Evolutionary conservation across 2,113 vertebrate species (phyloP).

Genomic region (Aleadryas rufinucha): DNA sequence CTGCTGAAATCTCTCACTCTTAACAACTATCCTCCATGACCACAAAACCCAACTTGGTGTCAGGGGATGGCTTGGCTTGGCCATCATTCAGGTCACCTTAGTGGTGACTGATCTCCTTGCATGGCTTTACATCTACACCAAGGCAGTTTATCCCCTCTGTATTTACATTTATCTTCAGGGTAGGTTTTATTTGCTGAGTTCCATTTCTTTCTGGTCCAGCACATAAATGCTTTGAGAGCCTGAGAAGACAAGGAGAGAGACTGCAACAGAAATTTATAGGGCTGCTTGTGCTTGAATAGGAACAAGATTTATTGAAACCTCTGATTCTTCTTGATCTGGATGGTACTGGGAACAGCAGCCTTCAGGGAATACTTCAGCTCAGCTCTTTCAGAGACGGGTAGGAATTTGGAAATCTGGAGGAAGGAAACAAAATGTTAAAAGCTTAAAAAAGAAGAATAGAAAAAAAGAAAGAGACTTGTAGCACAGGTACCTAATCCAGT

Average conservation of each 20-base stretch:
- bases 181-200: neutral
- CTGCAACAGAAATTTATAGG: neutral
- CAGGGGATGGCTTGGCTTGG: neutral
- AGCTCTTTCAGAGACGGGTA: neutral
- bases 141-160: neutral
- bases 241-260: neutral
- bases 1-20: neutral
- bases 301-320: neutral
- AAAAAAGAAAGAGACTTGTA: neutral
- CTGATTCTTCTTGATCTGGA: neutral
- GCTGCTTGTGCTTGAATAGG: fast-evolving
- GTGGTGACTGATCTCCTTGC: neutral
- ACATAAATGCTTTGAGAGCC: neutral
- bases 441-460: neutral
- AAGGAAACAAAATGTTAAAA: neutral
- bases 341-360: neutral
- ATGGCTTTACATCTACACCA: neutral
- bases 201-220: neutral
- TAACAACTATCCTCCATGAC: neutral
- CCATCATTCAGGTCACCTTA: neutral
- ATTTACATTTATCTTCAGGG: neutral
- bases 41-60: neutral
- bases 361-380: neutral
- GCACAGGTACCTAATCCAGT: neutral
- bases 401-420: neutral